Conservation (phyloP, 2,888 invertebrate species). For the Tipula confusa region DNA sequence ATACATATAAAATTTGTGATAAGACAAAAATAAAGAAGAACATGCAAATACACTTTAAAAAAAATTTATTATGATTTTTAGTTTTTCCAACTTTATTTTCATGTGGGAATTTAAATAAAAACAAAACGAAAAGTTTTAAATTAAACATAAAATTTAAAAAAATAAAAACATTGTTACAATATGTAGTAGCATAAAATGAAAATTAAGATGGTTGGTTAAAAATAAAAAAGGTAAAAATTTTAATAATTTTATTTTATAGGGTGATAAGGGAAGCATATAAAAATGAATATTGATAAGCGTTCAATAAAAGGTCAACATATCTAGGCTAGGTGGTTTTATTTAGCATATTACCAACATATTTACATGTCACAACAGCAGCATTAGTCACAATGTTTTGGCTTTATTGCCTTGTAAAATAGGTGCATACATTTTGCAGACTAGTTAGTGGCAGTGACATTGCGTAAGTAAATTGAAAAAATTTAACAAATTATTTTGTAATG, state of each 20-base stretch:
- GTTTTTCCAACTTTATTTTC: not conserved
- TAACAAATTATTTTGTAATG: no score
- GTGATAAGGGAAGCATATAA: not conserved
- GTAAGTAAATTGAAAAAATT: no score
- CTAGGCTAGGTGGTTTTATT: no score
- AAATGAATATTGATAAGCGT: not conserved
- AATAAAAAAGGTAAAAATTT: not conserved
- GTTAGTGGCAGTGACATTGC: no score
- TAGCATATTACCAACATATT: no score
- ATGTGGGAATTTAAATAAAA: not conserved
- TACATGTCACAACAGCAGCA: no score
- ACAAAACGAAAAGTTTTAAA: slow-evolving; percentile 13
- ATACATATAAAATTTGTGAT: not conserved
- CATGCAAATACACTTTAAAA: slow-evolving; percentile 3
- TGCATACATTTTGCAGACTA: no score
- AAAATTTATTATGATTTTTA: not conserved
- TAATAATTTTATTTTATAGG: not conserved
- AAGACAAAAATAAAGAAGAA: not conserved
- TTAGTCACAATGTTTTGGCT: no score
- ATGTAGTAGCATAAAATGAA: not conserved
- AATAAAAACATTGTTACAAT: not conserved
- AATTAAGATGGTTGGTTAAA: not conserved
- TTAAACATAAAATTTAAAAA: slow-evolving; percentile 16
- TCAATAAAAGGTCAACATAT: not conserved
- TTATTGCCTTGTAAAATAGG: no score